Evolutionary conservation across 2,888 invertebrate genomes (phyloP).

Genomic region (Chymomyza amoena): DNA sequence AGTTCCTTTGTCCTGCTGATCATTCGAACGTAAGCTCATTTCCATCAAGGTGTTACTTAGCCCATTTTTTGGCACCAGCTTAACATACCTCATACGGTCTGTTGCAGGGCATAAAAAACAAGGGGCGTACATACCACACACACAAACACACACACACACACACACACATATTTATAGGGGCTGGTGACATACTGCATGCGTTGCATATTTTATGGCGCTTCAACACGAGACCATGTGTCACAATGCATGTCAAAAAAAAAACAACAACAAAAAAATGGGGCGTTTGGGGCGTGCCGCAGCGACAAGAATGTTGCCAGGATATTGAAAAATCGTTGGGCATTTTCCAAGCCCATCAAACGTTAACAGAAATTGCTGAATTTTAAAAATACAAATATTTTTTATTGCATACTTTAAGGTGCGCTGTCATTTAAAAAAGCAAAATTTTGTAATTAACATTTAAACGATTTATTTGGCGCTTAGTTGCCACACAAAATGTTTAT

Average conservation of each 20-base stretch:
- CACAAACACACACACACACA: not conserved
- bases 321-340: constrained; percentile 57
- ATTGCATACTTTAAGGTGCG: constrained; percentile 59
- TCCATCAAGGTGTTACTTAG: no score
- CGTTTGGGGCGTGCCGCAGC: not conserved
- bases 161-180: not conserved
- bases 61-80: no score
- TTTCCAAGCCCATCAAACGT: constrained; percentile 6
- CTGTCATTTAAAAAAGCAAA: not conserved
- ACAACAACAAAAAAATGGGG: not conserved
- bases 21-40: no score
- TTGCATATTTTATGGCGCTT: constrained; percentile 71
- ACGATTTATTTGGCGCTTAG: constrained; percentile 57
- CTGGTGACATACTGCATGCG: constrained; percentile 70
- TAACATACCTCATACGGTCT: no score
- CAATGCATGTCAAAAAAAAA: constrained; percentile 31
- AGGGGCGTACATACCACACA: not conserved
- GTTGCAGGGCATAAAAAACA: not conserved
- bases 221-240: constrained; percentile 71
- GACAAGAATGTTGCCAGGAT: constrained; percentile 40
- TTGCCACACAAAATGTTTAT: constrained; percentile 60
- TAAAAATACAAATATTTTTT: constrained; percentile 20
- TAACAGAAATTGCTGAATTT: not conserved
- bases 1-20: no score
- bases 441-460: constrained; percentile 60